Conservation (phyloP, 2,113 vertebrate genomes). For the Promerops cafer region DNA sequence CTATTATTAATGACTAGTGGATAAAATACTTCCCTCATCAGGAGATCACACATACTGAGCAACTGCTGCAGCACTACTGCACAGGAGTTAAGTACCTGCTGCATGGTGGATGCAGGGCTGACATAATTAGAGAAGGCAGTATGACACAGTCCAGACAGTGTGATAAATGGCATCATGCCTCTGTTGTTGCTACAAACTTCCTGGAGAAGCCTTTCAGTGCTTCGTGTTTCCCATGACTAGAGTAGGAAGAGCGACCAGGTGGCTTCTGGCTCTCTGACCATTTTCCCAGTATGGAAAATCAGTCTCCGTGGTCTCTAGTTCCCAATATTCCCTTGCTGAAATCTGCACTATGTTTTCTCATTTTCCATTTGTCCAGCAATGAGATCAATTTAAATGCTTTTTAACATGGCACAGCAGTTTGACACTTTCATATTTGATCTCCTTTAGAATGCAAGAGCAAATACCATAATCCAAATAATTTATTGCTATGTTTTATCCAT, state of each 20-base stretch:
- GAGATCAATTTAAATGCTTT: not conserved
- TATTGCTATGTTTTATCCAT: not conserved
- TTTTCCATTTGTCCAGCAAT: not conserved
- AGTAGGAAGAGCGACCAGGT: accelerated
- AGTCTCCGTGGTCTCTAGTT: not conserved
- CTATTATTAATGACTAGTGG: not conserved
- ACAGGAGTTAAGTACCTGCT: not conserved
- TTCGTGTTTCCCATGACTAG: not conserved
- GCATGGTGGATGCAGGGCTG: not conserved
- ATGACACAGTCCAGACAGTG: not conserved
- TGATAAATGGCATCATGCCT: not conserved
- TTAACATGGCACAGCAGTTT: not conserved
- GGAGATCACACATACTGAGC: not conserved
- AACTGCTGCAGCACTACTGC: not conserved
- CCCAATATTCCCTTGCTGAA: not conserved
- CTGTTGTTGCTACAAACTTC: not conserved
- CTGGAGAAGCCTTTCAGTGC: not conserved
- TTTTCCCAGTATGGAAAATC: not conserved
- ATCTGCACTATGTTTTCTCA: not conserved
- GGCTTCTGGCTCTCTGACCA: not conserved
- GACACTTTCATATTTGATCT: not conserved
- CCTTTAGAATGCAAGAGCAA: not conserved
- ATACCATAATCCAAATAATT: not conserved
- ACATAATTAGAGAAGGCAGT: not conserved
- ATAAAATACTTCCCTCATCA: not conserved